phyloP scores from a whole-genome alignment of 1,140 invertebrate species.

The Armadillidium nasatum region DNA sequence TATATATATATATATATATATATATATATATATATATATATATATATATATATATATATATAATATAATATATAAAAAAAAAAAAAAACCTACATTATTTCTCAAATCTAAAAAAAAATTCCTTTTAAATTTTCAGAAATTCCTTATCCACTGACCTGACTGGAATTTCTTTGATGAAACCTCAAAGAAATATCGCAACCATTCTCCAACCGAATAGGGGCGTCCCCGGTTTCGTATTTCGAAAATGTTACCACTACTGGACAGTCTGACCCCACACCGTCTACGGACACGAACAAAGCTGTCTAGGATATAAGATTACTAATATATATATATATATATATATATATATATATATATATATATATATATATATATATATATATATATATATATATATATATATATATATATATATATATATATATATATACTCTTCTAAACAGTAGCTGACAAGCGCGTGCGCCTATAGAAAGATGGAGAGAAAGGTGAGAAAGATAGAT shows the following conservation, averaged over 20 bases:
- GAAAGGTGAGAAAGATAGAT: too few relatives aligned
- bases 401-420: conserved; percentile 20
- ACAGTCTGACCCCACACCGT: conserved; percentile 62
- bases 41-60: conserved; percentile 14
- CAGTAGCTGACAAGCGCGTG: too few relatives aligned
- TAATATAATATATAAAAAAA: too few relatives aligned
- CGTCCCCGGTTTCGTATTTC: conserved; percentile 64
- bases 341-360: conserved; percentile 26
- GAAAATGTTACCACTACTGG: conserved; percentile 68
- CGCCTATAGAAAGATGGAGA: too few relatives aligned
- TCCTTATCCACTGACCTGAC: conserved; percentile 51
- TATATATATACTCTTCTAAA: too few relatives aligned
- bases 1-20: conserved; percentile 19
- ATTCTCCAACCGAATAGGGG: conserved; percentile 73
- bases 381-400: conserved; percentile 20
- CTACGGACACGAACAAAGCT: conserved; percentile 67
- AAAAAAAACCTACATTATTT: too few relatives aligned
- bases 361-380: conserved; percentile 17
- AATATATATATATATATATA: conserved; percentile 19
- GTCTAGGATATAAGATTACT: conserved; percentile 54
- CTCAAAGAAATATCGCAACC: conserved; percentile 76
- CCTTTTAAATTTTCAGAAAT: too few relatives aligned
- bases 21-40: conserved; percentile 1
- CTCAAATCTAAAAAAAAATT: too few relatives aligned
- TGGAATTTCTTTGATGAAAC: conserved; percentile 67